Base-by-base conservation (phyloP, 2,797 vertebrate species). In the Oophaga sylvatica region DNA sequence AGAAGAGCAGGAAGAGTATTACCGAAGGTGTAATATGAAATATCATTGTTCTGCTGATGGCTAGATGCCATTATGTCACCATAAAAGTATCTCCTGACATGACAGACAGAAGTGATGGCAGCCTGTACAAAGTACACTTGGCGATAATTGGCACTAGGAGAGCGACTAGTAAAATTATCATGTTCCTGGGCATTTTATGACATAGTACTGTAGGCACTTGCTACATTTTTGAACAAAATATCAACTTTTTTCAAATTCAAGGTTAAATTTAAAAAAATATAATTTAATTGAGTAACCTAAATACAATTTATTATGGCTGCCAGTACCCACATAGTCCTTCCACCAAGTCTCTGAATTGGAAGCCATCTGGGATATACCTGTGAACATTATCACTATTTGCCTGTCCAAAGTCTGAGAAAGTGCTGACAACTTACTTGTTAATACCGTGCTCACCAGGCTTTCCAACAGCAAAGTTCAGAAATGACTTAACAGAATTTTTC, bases 71-170 rank as follows among this genome's bases (percentile, higher is more conserved):
- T 57, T 29, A 79, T 59, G 53, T 31, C 76, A 79, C n/a, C 16
- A 15, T 26, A 26, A 79, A 59, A 59, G 48, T 26, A 19, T 59
- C 56, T 57, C 17, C 56, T 79, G 76, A 79, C n/a, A 79, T 3
- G 53, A 79, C 26, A 31, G 35, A 73, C 70, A 77, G 26, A 59
- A 79, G 76, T 79, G 71, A 45, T 79, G 53, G 53, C 77, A 59
- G 56, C 16, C 56, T 31, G 26, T 60, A 62, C 20, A 62, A 59
- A 62, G 57, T 62, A 41, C 11, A 57, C 19, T 26, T 29, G 22
- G 57, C 5, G 16, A 80, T 80, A 62, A 80, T 62, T 77, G 75
- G 22, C 75, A 60, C 35, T 35, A 20, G 78, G 11, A 80, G 12
- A 20, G 10, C 12, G 48, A 26, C 75, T 56, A 26, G 45, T 62